These are phyloP conservation scores for Vulpes lagopus DNA, from an alignment of 2,113 vertebrate genomes.

Conservation along the genomic window DNA sequence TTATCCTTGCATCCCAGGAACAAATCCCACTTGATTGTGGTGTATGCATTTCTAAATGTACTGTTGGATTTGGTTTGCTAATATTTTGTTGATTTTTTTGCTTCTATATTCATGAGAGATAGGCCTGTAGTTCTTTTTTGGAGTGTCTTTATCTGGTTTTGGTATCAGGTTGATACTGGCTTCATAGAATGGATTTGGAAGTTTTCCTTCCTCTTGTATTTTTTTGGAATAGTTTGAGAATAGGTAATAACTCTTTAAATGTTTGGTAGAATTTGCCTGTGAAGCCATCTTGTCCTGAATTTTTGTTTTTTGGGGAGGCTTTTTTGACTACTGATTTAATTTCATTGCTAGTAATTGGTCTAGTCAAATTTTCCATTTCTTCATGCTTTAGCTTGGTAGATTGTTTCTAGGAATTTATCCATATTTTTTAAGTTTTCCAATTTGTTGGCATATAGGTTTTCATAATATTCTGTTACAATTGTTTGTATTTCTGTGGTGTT, in stretches of 20 bases:
- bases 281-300: not conserved
- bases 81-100: not conserved
- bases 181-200: not conserved
- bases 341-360: not conserved
- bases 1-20: not conserved
- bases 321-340: not conserved
- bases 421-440: not conserved
- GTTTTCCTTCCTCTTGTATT: not conserved
- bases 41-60: not conserved
- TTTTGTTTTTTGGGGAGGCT: not conserved
- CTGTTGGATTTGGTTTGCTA: not conserved
- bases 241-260: not conserved
- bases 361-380: not conserved
- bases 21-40: not conserved
- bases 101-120: not conserved
- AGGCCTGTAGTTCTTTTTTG: not conserved
- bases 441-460: not conserved
- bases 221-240: not conserved
- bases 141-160: not conserved
- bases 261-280: not conserved
- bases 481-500: not conserved
- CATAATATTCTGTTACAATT: not conserved
- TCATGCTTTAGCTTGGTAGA: not conserved
- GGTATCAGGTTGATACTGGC: not conserved
- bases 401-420: not conserved